These are phyloP conservation scores for Deilephila porcellus DNA, from an alignment of 2,888 invertebrate genomes.

Conservation along the genomic window DNA sequence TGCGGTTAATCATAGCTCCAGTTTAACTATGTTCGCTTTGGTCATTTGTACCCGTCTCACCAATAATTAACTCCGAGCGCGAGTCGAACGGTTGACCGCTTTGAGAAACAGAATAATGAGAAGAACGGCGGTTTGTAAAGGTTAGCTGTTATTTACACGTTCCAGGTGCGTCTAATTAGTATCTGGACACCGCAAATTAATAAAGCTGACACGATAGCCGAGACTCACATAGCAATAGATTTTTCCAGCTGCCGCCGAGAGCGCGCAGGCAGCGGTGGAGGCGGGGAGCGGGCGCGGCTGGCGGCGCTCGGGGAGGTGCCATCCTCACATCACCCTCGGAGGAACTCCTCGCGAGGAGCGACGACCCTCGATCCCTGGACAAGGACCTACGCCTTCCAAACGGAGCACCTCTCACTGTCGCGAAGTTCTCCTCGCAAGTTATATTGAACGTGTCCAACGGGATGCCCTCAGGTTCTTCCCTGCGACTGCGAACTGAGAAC, in stretches of 20 bases:
- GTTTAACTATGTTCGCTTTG: constrained; percentile 66
- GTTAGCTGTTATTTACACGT: constrained; percentile 49
- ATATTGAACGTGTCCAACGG: constrained; percentile 74
- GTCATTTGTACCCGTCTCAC: constrained; percentile 78
- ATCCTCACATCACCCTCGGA: constrained; percentile 89
- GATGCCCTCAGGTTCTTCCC: constrained; percentile 71
- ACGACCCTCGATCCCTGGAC: constrained; percentile 80
- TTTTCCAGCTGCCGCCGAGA: constrained; percentile 92
- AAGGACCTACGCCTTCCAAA: constrained; percentile 77
- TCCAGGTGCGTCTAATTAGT: constrained; percentile 27
- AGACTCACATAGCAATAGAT: constrained; percentile 90
- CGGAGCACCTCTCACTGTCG: constrained; percentile 76
- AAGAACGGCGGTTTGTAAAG: constrained; percentile 63
- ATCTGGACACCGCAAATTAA: constrained; percentile 45
- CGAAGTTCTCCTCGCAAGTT: constrained; percentile 71
- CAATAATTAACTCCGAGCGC: constrained; percentile 72
- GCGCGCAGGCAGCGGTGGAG: constrained; percentile 89
- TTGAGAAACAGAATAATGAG: constrained; percentile 73
- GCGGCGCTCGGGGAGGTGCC: constrained; percentile 68
- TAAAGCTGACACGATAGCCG: constrained; percentile 59
- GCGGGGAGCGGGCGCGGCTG: constrained; percentile 75
- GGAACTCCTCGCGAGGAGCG: constrained; percentile 86
- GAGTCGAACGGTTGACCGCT: constrained; percentile 71
- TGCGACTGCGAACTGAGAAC: constrained; percentile 72
- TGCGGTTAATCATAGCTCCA: constrained; percentile 73